A percentile compares a stretch with the other conserved stretches of the same genome.
These are phyloP conservation scores for Ecdyonurus torrentis DNA, from an alignment of 2,888 invertebrate genomes.

Conservation along the genomic window DNA sequence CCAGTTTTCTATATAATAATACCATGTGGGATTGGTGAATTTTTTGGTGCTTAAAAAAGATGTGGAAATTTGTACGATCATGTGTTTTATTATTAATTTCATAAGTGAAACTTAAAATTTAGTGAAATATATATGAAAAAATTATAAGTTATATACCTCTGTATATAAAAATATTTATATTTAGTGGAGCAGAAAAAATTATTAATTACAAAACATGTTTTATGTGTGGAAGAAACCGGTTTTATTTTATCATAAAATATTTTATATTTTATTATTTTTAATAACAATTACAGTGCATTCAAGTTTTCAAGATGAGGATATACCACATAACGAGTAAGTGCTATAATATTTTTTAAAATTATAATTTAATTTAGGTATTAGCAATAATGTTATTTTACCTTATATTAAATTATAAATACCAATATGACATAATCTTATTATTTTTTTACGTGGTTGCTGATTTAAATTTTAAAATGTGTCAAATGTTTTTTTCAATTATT, in stretches of 20 bases:
- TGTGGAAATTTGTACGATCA: background rate
- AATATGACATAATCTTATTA: no score
- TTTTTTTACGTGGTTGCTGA: no score
- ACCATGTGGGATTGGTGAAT: background rate
- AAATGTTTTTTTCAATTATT: no score
- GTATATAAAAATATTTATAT: background rate
- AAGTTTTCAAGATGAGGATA: background rate
- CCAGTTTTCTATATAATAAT: background rate
- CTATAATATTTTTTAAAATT: background rate
- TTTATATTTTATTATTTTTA: background rate
- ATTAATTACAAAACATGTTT: background rate
- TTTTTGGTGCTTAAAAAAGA: background rate
- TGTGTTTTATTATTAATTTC: background rate
- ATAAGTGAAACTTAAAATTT: background rate
- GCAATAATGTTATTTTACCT: no score
- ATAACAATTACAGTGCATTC: background rate
- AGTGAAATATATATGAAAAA: background rate
- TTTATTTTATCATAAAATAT: background rate
- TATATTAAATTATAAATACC: no score
- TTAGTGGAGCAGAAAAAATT: background rate
- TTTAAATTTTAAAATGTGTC: no score
- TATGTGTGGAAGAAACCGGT: background rate
- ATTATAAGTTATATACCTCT: no score
- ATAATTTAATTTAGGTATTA: no score
- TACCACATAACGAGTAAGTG: conserved; percentile 1